Conservation (phyloP, 2,113 vertebrate species). For the Narcine bancroftii region DNA sequence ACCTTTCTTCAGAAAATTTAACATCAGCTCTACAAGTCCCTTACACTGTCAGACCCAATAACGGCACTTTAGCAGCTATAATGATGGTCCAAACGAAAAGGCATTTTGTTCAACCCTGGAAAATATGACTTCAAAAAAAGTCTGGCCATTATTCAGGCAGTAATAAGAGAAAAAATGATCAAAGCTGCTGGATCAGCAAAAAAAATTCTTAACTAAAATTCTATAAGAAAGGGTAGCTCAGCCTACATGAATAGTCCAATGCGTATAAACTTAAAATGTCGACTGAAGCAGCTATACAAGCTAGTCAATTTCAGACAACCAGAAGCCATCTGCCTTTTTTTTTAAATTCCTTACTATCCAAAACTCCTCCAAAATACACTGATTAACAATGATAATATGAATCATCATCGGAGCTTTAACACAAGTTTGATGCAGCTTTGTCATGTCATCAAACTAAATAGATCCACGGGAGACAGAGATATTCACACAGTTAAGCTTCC, state of each 20-base stretch:
- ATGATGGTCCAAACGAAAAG: not conserved
- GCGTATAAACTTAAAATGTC: not conserved
- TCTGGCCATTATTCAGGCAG: not conserved
- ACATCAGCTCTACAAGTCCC: not conserved
- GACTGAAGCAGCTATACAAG: not conserved
- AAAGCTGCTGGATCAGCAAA: not conserved
- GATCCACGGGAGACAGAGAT: not conserved
- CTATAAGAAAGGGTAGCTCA: not conserved
- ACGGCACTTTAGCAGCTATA: not conserved
- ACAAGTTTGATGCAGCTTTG: not conserved
- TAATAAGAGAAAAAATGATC: not conserved
- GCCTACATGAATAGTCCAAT: not conserved
- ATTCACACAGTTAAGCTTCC: not conserved
- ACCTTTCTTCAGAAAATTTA: not conserved
- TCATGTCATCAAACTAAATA: not conserved
- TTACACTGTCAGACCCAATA: not conserved
- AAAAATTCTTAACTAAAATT: not conserved
- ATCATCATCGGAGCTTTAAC: not conserved
- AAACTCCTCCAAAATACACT: not conserved
- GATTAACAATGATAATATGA: not conserved
- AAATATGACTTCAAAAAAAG: not conserved
- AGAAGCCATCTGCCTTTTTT: not conserved
- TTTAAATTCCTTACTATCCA: not conserved
- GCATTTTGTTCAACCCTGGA: not conserved
- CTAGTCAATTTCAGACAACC: not conserved